Base-by-base conservation (phyloP, 2,888 invertebrate species). In the Drosophila peninsularis region DNA sequence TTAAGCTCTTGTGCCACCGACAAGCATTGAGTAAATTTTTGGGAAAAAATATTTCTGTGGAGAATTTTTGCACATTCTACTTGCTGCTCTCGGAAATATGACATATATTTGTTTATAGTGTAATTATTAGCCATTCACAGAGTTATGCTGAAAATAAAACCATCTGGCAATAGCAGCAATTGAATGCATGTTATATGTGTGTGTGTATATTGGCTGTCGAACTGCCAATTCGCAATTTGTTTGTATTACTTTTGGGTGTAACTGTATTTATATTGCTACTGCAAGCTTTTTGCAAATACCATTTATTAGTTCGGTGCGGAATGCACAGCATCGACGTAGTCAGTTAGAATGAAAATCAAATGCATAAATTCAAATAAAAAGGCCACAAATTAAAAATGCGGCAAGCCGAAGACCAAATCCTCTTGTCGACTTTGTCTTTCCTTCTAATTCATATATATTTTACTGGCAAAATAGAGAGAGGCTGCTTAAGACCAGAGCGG, bases 241-340 rank as follows among this genome's bases (percentile, higher is more conserved):
- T 49, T 55, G 41, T 47, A 14, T 42, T 42, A 30, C 30, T 47
- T 47, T 47, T 71, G 54, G 54, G 61, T 37, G 44, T 58, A 58
- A 39, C 27, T 60, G 36, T 55, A 24, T 56, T 61, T 56, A 17
- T 55, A 42, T 42, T 53, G 30, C 30, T 39, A 24, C 10, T 54
- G 27, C 27, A 56, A 11, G 14, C 24, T 47, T 30, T 47, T 47
- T 17, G 32, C 17, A 47, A 47, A 30, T 32, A 47, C 62, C 85
- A 73, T 89, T 88, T 89, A 82, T 82, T 88, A 82, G 88, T 89
- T 88, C 75, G 75, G 78, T 84, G 81, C 84, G 61, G 54, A 54
- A 56, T 78, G 80, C 61, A 58, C 65, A 54, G 57, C 71, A 64
- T 67, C 66, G 37, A 78, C 64, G 71, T 69, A 67, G 62, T 78